Conservation (phyloP, 2,797 vertebrate genomes). For the Prionace glauca region DNA sequence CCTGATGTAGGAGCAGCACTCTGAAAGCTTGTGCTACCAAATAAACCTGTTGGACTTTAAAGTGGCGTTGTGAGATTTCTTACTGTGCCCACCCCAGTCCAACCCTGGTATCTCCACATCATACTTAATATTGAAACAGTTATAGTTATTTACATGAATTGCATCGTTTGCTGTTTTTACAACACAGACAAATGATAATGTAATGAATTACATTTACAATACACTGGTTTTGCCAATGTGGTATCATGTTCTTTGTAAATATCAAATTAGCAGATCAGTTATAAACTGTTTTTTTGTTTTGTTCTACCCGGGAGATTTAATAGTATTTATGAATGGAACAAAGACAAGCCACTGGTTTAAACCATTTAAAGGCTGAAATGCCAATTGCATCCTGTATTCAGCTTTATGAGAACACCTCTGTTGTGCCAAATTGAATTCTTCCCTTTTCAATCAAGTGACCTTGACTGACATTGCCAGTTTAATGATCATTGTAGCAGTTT, state of each 20-base stretch:
- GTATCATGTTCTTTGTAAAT: background rate
- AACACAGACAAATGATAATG: background rate
- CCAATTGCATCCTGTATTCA: background rate
- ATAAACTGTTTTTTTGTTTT: background rate
- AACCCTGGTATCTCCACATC: no score
- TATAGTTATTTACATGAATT: background rate
- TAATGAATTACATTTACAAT: background rate
- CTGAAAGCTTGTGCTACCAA: no score
- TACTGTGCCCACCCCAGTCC: no score
- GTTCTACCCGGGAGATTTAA: background rate
- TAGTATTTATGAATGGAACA: background rate
- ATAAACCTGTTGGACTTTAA: no score
- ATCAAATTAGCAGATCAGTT: background rate
- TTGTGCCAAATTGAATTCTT: background rate
- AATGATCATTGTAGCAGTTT: background rate
- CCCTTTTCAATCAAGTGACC: background rate
- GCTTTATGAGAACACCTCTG: background rate
- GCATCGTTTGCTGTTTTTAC: background rate
- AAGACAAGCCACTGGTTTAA: background rate
- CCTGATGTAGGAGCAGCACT: no score
- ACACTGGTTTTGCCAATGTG: background rate
- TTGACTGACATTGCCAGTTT: background rate
- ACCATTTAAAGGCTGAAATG: background rate
- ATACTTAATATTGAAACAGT: background rate
- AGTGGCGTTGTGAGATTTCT: no score